Evolutionary conservation across 2,113 vertebrate genomes (phyloP), one percentile per base, ranked within the genome.

Genomic region (Heteronetta atricapilla): DNA sequence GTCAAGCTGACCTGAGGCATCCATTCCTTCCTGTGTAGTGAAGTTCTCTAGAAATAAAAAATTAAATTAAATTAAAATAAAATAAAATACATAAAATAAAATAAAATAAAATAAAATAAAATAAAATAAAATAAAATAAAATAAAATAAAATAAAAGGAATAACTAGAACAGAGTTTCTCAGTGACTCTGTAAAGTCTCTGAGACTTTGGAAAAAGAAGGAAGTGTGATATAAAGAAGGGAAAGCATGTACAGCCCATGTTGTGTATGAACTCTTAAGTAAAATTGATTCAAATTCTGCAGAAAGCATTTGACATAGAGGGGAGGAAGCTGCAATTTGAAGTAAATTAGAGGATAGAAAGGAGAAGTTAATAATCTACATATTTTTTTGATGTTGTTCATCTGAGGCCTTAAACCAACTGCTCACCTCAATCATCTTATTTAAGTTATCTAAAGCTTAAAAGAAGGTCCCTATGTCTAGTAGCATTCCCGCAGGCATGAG

Each of bases 221-320:
- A 82, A 33, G 28, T 4, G 55, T 11, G 13, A 52, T 38, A 11
- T 15, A 88, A 38, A 10, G 25, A 69, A 66, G 6, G 13, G 22
- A 56, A 83, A 75, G 29, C 0, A 34, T 1, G 1, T 31, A 23
- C 26, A 58, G 31, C 4, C 9, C 1, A 0, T 28, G 3, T 3
- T 10, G 77, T 48, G 69, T 67, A 21, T 44, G 82, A 86, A 63
- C 50, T 63, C 22, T 68, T 13, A 25, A 44, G 62, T 63, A 70
- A 91, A 0, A 6, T 21, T 38, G n/a, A 77, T 33, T 74, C 28
- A 56, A 55, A 6, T 50, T 78, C 60, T 13, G 13, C 18, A 79
- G 46, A 56, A 84, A 94, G 36, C 2, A 1, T 29, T 77, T 59
- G 34, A 25, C 2, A 8, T 12, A 21, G 14, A 76, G 9, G 1